Evolutionary conservation across 2,888 invertebrate genomes (phyloP).

Genomic region (Timema podura): DNA sequence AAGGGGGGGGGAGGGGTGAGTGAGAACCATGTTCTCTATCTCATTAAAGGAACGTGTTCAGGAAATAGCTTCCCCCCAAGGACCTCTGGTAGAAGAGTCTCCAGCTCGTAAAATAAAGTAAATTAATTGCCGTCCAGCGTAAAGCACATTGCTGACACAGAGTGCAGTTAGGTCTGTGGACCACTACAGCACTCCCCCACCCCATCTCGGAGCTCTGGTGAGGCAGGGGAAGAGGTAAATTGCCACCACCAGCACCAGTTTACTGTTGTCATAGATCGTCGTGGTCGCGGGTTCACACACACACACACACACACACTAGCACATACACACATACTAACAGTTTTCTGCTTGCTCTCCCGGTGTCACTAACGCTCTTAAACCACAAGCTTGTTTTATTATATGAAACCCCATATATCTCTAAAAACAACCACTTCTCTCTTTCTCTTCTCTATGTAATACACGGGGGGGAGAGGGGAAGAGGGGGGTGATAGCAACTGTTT

Average conservation of each 20-base stretch:
- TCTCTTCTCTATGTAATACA: no score
- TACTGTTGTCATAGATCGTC: slow-evolving; percentile 16
- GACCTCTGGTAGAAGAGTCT: no score
- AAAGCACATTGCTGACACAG: slow-evolving; percentile 6
- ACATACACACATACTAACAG: neutral
- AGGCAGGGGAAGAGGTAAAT: neutral
- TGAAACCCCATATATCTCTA: slow-evolving; percentile 32
- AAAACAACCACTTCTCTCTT: no score
- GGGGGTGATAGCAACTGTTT: no score
- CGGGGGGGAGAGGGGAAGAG: no score
- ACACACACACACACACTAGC: neutral
- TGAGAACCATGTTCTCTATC: no score
- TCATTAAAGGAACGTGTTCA: no score
- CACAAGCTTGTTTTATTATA: slow-evolving; percentile 33
- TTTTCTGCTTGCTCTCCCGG: slow-evolving; percentile 15
- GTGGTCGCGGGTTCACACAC: neutral
- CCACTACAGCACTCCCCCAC: neutral
- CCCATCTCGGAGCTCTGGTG: neutral
- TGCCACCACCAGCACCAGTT: slow-evolving; percentile 16
- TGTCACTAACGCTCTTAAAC: slow-evolving; percentile 28
- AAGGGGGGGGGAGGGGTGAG: slow-evolving; percentile 2
- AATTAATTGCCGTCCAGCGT: slow-evolving; percentile 13
- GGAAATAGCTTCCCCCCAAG: no score
- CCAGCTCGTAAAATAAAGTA: slow-evolving; percentile 14
- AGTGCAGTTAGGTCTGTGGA: slow-evolving; percentile 4